A percentile compares a stretch with the other conserved stretches of the same genome.
Conservation (phyloP, 2,113 vertebrate species). For the Capreolus pygargus region DNA sequence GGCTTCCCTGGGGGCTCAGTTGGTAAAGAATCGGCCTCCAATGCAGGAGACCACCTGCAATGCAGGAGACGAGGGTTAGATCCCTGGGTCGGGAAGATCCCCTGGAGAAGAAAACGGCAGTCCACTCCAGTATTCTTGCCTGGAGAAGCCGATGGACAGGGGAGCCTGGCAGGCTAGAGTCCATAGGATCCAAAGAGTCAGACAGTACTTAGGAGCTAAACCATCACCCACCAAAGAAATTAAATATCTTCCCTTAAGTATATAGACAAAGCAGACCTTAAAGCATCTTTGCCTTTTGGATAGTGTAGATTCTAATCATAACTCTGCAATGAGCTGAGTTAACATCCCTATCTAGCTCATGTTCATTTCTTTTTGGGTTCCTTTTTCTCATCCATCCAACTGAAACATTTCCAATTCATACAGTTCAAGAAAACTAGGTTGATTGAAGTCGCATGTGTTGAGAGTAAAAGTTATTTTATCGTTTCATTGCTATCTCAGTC, state of each 20-base stretch:
- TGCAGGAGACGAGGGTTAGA: not conserved
- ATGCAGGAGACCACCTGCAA: not conserved
- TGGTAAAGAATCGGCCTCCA: not conserved
- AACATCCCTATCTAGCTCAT: not conserved
- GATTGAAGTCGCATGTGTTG: conserved; percentile 43
- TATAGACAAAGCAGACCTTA: not conserved
- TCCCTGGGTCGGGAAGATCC: not conserved
- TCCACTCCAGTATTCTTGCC: not conserved
- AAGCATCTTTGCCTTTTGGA: not conserved
- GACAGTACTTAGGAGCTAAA: not conserved
- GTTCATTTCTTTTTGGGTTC: not conserved
- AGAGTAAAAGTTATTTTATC: not conserved
- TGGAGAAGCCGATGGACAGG: not conserved
- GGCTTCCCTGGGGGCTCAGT: not conserved
- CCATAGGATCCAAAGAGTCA: not conserved
- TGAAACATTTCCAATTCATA: conserved; percentile 57
- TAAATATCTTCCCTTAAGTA: not conserved
- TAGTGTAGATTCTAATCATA: not conserved
- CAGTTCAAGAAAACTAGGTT: conserved; percentile 52
- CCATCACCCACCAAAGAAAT: not conserved
- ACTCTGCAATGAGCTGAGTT: not conserved
- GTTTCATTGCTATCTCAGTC: not conserved
- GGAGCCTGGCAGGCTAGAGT: not conserved
- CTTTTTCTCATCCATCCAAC: conserved; percentile 17
- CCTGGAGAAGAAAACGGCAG: not conserved